Base-by-base conservation (phyloP, 2,797 vertebrate genomes). In the Characodon lateralis region DNA sequence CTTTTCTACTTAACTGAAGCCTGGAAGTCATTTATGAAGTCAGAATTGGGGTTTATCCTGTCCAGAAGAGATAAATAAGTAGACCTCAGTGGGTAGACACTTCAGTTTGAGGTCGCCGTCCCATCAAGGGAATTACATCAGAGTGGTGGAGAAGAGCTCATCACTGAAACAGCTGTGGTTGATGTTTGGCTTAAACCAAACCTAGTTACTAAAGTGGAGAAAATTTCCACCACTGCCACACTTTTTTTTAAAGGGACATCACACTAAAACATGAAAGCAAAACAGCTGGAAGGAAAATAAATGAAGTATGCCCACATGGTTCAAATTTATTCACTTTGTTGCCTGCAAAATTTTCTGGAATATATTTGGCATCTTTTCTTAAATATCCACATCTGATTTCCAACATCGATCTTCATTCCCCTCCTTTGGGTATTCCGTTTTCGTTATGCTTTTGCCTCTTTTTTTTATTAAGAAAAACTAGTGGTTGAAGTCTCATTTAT, bases 91-190 rank as follows among this genome's bases (percentile, higher is more conserved):
- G 71, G 80, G 82, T 65, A 83, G 72, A 83, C 79, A 76, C 79
- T 83, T 39, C 59, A 75, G 41, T 79, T 82, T 80, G 79, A 85
- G 39, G 66, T 84, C 66, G 83, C 80, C 82, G 86, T 91, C 85
- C 83, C 77, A 70, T 87, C 83, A 39, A 77, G 89, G 89, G 89
- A 87, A 89, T 92, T 89, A 80, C 83, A 82, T 92, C 92, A 91
- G 78, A 82, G 78, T 73, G 16, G 74, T 82, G 73, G 76, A 77
- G 73, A 78, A 87, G 77, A 84, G 72, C 77, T 88, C 82, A 55
- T 43, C 35, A 69, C 65, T 81, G 68, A 89, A 78, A 76, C 75
- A 86, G 85, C 83, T 84, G 61, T 59, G 77, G 72, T 58, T 78
- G n/a, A 79, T 14, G 14, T 82, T 84, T 75, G 79, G 77, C 48